phyloP scores from a whole-genome alignment of 1,140 invertebrate species.

The Drosophila melanica region DNA sequence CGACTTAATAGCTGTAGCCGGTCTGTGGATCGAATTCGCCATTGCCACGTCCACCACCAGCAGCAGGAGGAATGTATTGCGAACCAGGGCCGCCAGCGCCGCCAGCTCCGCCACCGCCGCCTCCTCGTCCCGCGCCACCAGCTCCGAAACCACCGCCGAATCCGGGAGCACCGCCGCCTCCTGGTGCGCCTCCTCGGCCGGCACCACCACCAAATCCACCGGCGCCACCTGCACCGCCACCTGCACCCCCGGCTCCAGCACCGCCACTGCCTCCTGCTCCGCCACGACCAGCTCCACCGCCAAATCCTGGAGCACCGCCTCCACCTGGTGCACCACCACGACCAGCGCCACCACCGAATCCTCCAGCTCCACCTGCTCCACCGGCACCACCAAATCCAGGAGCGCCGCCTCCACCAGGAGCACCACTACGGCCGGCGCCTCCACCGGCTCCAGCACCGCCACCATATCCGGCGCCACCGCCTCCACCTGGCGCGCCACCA shows the following conservation, averaged over 20 bases:
- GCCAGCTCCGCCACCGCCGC: slow-evolving; percentile 49
- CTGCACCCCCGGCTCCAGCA: slow-evolving; percentile 79
- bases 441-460: slow-evolving; percentile 13
- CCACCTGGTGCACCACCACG: slow-evolving; percentile 71
- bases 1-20: slow-evolving; percentile 76
- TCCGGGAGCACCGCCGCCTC: slow-evolving; percentile 81
- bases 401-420: slow-evolving; percentile 81
- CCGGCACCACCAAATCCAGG: slow-evolving; percentile 27
- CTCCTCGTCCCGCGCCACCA: slow-evolving; percentile 41
- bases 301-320: slow-evolving; percentile 60
- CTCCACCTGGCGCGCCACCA: slow-evolving; percentile 66
- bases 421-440: slow-evolving; percentile 49
- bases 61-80: slow-evolving; percentile 65
- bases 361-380: slow-evolving; percentile 55
- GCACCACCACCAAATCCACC: slow-evolving; percentile 31
- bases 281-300: slow-evolving; percentile 60
- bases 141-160: slow-evolving; percentile 78
- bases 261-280: slow-evolving; percentile 29
- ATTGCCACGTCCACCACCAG: slow-evolving; percentile 72
- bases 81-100: slow-evolving; percentile 55
- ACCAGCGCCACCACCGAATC: slow-evolving; percentile 69
- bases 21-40: slow-evolving; percentile 80
- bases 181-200: slow-evolving; percentile 30
- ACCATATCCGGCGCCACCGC: not conserved
- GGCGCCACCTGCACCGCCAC: slow-evolving; percentile 81